These are phyloP conservation scores for Muscicapa striata DNA, from an alignment of 2,797 vertebrate genomes.

Conservation along the genomic window DNA sequence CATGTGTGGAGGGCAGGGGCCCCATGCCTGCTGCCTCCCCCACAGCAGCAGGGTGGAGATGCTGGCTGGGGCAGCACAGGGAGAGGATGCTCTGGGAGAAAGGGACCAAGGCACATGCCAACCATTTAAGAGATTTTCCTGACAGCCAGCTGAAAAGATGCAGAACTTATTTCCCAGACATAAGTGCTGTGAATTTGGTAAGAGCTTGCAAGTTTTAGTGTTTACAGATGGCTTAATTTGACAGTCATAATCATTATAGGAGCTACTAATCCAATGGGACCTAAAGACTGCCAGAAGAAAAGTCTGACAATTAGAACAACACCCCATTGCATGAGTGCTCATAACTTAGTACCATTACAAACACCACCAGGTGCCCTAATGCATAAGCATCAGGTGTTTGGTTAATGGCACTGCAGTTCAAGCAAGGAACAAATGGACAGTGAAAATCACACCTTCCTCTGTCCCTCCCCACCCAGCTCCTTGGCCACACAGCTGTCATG, in stretches of 20 bases:
- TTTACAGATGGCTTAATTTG: slow-evolving; percentile 81
- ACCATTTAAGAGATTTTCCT: background rate
- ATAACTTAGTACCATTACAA: slow-evolving; percentile 34
- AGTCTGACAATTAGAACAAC: slow-evolving; percentile 62
- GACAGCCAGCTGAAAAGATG: background rate
- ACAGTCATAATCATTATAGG: slow-evolving; percentile 72
- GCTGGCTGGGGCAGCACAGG: fast-evolving
- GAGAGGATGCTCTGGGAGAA: background rate
- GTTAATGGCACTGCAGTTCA: background rate
- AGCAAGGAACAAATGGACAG: background rate
- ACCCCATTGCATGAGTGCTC: slow-evolving; percentile 23
- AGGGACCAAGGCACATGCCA: background rate
- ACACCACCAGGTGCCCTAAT: background rate
- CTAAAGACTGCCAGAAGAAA: slow-evolving; percentile 72
- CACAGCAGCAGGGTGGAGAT: fast-evolving
- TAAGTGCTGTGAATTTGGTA: slow-evolving; percentile 55
- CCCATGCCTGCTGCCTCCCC: fast-evolving
- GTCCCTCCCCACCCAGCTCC: background rate
- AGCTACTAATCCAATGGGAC: slow-evolving; percentile 74
- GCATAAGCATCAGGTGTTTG: slow-evolving; percentile 8
- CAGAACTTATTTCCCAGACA: slow-evolving; percentile 48
- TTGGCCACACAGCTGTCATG: background rate
- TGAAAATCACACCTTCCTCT: background rate
- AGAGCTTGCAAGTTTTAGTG: slow-evolving; percentile 66
- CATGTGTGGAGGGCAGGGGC: background rate